Conservation (phyloP, 2,113 vertebrate genomes). For the Zosterops lateralis region DNA sequence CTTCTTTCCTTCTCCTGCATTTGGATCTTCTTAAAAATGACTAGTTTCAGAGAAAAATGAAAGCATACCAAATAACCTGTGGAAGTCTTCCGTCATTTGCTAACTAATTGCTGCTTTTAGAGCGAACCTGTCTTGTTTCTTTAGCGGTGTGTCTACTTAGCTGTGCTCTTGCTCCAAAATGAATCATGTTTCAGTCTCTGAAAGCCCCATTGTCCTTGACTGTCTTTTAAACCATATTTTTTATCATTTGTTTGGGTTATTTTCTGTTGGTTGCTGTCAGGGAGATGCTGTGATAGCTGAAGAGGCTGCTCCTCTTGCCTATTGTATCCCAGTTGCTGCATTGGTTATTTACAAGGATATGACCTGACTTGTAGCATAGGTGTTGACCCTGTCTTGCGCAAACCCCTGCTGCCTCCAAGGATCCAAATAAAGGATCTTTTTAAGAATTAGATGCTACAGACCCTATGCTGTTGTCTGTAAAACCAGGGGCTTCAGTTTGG, state of each 20-base stretch:
- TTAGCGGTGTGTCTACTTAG: neutral
- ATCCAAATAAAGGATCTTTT: neutral
- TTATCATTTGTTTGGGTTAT: neutral
- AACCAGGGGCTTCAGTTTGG: neutral
- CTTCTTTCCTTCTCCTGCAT: neutral
- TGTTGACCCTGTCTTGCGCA: neutral
- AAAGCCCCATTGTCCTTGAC: neutral
- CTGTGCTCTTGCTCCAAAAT: neutral
- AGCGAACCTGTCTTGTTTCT: neutral
- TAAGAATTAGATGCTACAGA: neutral
- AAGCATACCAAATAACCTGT: neutral
- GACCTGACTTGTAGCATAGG: accelerated
- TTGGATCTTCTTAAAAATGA: neutral
- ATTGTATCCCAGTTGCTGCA: neutral
- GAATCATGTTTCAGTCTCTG: neutral
- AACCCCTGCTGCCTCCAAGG: neutral
- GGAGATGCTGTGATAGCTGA: neutral
- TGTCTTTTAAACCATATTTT: neutral
- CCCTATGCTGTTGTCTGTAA: neutral
- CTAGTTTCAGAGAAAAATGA: neutral
- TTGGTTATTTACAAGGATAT: neutral
- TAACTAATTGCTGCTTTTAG: neutral
- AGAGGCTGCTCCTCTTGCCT: neutral
- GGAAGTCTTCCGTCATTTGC: neutral
- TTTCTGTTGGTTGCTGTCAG: neutral